Conservation (phyloP, 2,797 vertebrate species). For the Arrhamphus sclerolepis region DNA sequence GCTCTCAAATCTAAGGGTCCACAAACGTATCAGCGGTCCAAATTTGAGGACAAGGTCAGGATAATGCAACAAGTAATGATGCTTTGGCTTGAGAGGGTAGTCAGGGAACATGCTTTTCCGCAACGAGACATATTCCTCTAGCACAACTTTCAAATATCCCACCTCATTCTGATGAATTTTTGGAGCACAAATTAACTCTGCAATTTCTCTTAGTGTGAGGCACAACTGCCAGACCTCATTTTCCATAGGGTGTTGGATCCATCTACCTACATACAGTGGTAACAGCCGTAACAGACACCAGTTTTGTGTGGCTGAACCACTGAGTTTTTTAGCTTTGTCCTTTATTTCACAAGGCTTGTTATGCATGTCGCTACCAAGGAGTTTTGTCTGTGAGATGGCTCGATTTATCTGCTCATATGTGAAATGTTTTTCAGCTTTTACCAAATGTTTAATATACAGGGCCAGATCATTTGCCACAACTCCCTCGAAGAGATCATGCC, state of each 20-base stretch:
- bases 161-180: background rate
- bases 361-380: background rate
- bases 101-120: background rate
- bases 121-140: background rate
- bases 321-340: background rate
- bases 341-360: background rate
- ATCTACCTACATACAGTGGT: background rate
- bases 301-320: background rate
- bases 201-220: background rate
- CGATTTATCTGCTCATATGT: background rate
- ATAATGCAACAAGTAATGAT: constrained; percentile 3
- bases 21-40: constrained; percentile 1
- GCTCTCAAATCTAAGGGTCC: constrained; percentile 4
- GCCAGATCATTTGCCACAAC: background rate
- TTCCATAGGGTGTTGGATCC: background rate
- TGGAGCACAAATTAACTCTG: constrained; percentile 1
- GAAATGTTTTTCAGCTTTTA: background rate
- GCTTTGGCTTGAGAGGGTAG: background rate
- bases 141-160: background rate
- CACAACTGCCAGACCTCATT: background rate
- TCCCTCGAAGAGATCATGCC: constrained; percentile 1
- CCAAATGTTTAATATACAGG: background rate
- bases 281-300: background rate
- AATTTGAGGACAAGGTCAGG: background rate
- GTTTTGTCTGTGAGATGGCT: background rate